Evolutionary conservation across 2,888 invertebrate genomes (phyloP).

Genomic region (Zygaena filipendulae): DNA sequence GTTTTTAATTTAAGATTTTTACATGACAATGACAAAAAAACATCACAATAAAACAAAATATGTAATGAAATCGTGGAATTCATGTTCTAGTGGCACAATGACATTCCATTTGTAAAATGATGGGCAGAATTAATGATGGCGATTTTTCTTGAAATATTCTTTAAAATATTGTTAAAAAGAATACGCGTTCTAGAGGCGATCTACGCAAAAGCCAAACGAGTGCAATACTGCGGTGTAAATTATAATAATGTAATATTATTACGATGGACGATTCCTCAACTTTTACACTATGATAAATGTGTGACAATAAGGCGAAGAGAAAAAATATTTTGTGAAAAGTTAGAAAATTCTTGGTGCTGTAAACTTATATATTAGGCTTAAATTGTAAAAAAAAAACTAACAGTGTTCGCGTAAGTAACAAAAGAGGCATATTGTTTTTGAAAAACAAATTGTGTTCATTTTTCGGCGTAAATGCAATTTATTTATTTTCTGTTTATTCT

Average conservation of each 20-base stretch:
- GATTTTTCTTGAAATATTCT: too few species aligned
- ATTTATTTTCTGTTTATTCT: conserved; percentile 58
- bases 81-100: conserved; percentile 25
- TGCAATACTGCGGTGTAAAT: conserved; percentile 55
- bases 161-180: too few species aligned
- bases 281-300: conserved; percentile 63
- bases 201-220: conserved; percentile 23
- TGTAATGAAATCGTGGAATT: too few species aligned
- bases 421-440: conserved; percentile 64
- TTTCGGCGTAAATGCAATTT: conserved; percentile 54
- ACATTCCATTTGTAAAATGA: conserved; percentile 51
- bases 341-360: conserved; percentile 67
- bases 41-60: too few species aligned
- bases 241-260: too few species aligned
- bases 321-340: conserved; percentile 63
- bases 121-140: too few species aligned
- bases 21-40: too few species aligned
- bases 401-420: conserved; percentile 63
- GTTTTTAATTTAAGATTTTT: too few species aligned
- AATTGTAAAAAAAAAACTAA: conserved; percentile 55
- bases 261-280: conserved; percentile 55
- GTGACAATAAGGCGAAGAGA: conserved; percentile 67
- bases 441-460: conserved; percentile 66
- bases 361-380: conserved; percentile 70
- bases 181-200: too few species aligned